Evolutionary conservation across 2,888 invertebrate species (phyloP), one percentile per base, ranked within the genome.

Genomic region (Crepidodera aurea): DNA sequence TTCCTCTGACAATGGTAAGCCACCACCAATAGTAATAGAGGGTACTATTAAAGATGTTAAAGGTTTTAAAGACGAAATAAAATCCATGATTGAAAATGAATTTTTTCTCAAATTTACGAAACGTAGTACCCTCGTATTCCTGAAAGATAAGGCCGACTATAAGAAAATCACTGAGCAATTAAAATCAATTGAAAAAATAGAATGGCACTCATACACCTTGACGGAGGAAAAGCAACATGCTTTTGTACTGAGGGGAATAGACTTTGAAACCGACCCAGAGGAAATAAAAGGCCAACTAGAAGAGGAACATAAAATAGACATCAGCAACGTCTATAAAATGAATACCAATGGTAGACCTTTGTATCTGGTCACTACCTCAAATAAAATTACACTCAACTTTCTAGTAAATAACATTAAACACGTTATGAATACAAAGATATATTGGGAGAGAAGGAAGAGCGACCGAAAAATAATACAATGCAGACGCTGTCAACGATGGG

Each of bases 401-500:
- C 39, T 51, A 29, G 27, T 18, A 12, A 22, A 13, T 10, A 50
- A 51, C 16, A 16, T 55, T 1, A 55, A 39, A 51, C 10, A 15
- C 1, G 2, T 65, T 6, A n/a, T 48, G 42, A 8, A 29, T 10
- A 40, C 48, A 27, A 39, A 48, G 34, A 29, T 65, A 8, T 6
- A 8, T 2, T 65, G 62, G 65, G 55, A 65, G 48, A 60, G 15
- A 16, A 37, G 60, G 29, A 32, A 19, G 16, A 75, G 65, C 16
- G 69, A 71, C 10, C 67, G 61, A 39, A 57, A 56, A 58, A 62
- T 72, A 2, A 66, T 68, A 1, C 74, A 76, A 57, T 75, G 73
- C 56, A 72, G 73, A 22, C 51, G 69, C 15, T 77, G 74, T 46
- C 74, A 76, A 62, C 56, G 63, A 16, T 74, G 71, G 73, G 74